Conservation (phyloP, 2,113 vertebrate species). For the Thalassarche chlororhynchos region DNA sequence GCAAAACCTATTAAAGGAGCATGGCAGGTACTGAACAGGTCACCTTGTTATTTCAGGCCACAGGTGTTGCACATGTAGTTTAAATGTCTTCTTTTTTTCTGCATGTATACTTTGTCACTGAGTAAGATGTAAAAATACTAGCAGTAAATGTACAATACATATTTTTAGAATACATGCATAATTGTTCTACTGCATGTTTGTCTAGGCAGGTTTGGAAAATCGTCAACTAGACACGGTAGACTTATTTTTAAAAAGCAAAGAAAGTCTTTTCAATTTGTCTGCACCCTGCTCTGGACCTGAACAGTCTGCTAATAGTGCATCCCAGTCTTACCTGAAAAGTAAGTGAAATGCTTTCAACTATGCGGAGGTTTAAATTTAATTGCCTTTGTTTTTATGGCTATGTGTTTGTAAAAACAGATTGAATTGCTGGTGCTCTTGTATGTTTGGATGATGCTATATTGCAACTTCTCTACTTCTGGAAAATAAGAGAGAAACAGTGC, state of each 20-base stretch:
- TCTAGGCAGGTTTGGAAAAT: slow-evolving; percentile 93
- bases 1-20: not conserved
- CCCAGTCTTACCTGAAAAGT: slow-evolving; percentile 78
- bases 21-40: not conserved
- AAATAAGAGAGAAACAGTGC: not conserved
- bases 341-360: slow-evolving; percentile 11
- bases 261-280: slow-evolving; percentile 79
- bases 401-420: not conserved
- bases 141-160: fast-evolving
- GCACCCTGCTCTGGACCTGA: slow-evolving; percentile 53
- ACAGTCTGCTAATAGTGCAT: not conserved
- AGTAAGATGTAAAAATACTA: not conserved
- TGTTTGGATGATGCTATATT: not conserved
- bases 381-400: fast-evolving
- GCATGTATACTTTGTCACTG: too few relatives aligned
- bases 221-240: slow-evolving; percentile 94
- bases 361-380: fast-evolving
- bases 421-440: not conserved
- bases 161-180: not conserved
- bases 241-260: slow-evolving; percentile 96
- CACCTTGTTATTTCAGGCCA: not conserved
- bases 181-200: not conserved
- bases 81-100: not conserved
- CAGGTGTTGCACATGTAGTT: not conserved
- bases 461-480: not conserved